These are phyloP conservation scores for Nomia melanderi DNA, from an alignment of 1,140 invertebrate genomes.

Conservation along the genomic window DNA sequence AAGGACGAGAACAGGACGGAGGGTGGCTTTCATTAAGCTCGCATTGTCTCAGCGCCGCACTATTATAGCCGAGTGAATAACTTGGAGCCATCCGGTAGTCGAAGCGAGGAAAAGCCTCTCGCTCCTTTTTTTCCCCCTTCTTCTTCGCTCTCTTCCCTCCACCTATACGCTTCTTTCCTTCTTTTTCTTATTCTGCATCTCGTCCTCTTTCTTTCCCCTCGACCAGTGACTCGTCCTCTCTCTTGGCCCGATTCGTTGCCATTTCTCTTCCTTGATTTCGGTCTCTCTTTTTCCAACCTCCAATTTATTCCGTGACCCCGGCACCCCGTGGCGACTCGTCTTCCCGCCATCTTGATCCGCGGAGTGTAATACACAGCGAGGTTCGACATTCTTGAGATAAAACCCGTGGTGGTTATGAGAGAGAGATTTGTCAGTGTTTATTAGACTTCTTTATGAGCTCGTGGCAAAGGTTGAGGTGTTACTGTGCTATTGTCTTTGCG, in stretches of 20 bases:
- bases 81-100: constrained; percentile 66
- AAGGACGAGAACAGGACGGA: constrained; percentile 19
- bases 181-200: neutral
- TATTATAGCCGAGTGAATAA: constrained; percentile 74
- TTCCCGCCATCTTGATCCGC: neutral
- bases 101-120: constrained; percentile 41
- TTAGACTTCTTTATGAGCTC: too few relatives aligned
- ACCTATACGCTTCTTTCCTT: neutral
- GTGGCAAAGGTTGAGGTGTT: too few relatives aligned
- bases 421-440: too few relatives aligned
- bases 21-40: constrained; percentile 77
- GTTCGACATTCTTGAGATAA: too few relatives aligned
- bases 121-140: neutral
- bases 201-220: neutral
- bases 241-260: neutral
- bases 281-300: neutral
- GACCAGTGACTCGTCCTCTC: neutral
- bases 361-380: too few relatives aligned
- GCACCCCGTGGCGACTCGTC: neutral
- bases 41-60: constrained; percentile 75
- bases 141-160: neutral
- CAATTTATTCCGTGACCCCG: constrained; percentile 54
- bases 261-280: neutral
- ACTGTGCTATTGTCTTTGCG: too few relatives aligned
- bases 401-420: too few relatives aligned